Base-by-base conservation (phyloP, 2,888 invertebrate genomes). In the Listrodromus nycthemerus region DNA sequence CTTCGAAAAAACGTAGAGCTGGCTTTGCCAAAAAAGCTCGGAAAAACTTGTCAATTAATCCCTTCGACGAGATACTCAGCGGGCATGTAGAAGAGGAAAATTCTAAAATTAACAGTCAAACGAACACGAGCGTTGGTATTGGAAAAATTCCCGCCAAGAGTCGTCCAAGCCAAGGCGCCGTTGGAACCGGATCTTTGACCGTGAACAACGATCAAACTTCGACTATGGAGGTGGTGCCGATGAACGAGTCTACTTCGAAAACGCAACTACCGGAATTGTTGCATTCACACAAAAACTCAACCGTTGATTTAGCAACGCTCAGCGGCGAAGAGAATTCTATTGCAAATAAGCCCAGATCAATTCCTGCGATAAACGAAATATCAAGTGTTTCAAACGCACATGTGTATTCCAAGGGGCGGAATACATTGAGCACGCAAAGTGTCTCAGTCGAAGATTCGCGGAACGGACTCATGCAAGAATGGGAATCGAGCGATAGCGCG, bases 21-120 rank as follows among this genome's bases (percentile, higher is more conserved):
- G 24, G 6, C 4, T 58, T 74, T 5, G 41, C 13, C 1, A 55
- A 19, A 8, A 80, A 74, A 70, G 48, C 50, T 2, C 63, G 33
- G 0, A 55, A 74, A n/a, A 55, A 50, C 24, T 21, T 24, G 10
- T 75, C 83, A 13, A 37, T 75, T 10, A 81, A 85, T 85, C 80
- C 79, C 7, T 79, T 81, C 16, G 81, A 85, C 16, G 67, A 66
- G 16, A 48, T 81, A 5, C 52, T 78, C 16, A 61, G 13, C 21
- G 67, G 58, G 10, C 10, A 33, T 58, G n/a, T 48, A 33, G 52
- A 80, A 16, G 65, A 65, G 24, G 71, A 63, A 1, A 37, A 63
- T 74, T 16, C 45, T 8, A 16, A 33, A 2, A 30, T 67, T 2
- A 37, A 0, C 50, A 7, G 52, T 13, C 24, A 21, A 55, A 6